Evolutionary conservation across 1,140 invertebrate genomes (phyloP).

Genomic region (Drosophila asahinai): DNA sequence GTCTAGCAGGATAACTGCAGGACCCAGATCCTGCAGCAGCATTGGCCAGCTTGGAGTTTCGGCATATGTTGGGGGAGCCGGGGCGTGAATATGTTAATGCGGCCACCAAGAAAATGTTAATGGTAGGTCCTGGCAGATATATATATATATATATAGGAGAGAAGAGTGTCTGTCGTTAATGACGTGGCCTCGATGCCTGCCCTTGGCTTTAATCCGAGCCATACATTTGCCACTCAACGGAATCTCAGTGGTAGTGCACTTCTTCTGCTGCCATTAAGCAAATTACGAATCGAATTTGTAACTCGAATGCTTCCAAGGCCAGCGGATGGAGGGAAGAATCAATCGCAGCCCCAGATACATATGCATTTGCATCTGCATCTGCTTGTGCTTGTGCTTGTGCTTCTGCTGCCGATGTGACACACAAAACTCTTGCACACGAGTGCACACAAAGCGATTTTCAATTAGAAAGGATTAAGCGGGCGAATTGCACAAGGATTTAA

Average conservation of each 20-base stretch:
- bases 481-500: constrained; percentile 75
- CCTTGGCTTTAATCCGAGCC: constrained; percentile 19
- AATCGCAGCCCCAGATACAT: constrained; percentile 24
- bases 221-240: constrained; percentile 62
- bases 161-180: constrained; percentile 4
- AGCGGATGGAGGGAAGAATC: constrained; percentile 34
- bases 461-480: constrained; percentile 78
- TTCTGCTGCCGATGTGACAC: constrained; percentile 54
- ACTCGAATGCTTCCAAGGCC: constrained; percentile 58
- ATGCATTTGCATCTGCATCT: constrained; percentile 30
- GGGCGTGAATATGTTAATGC: constrained; percentile 64
- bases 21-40: not conserved
- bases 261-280: constrained; percentile 68
- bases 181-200: constrained; percentile 6
- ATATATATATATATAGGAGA: not conserved
- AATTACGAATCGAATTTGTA: constrained; percentile 63
- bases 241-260: constrained; percentile 58
- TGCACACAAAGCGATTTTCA: constrained; percentile 74
- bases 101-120: constrained; percentile 16
- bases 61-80: constrained; percentile 47
- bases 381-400: constrained; percentile 1
- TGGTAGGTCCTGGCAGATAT: constrained; percentile 3
- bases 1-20: too few relatives aligned
- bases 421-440: constrained; percentile 42
- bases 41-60: constrained; percentile 1